These are phyloP conservation scores for Galleria mellonella DNA, from an alignment of 1,140 invertebrate genomes.

Conservation along the genomic window DNA sequence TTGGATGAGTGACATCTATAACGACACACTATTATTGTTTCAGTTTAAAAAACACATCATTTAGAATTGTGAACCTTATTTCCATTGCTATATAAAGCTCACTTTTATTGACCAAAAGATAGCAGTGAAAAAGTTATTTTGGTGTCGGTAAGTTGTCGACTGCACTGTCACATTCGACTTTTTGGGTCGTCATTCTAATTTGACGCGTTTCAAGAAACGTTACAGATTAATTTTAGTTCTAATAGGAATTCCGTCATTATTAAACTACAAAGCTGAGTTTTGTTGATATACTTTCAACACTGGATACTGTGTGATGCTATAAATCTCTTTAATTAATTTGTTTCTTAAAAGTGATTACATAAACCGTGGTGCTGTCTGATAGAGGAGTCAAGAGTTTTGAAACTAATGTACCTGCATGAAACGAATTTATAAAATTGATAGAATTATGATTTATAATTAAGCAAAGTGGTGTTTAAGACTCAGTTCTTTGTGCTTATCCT, in stretches of 20 bases:
- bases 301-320: no score
- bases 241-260: conserved; percentile 25
- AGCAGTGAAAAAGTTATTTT: conserved; percentile 18
- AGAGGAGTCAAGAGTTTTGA: no score
- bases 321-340: no score
- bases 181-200: conserved; percentile 56
- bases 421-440: no score
- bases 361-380: no score
- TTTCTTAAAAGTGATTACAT: no score
- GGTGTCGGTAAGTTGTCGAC: conserved; percentile 50
- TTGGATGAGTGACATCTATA: conserved; percentile 70
- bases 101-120: not conserved
- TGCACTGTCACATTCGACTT: conserved; percentile 45
- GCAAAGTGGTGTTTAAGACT: no score
- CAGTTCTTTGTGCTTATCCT: no score
- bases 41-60: not conserved
- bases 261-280: no score
- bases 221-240: conserved; percentile 50
- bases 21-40: conserved; percentile 25
- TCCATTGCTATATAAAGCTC: conserved; percentile 4
- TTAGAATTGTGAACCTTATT: conserved; percentile 12
- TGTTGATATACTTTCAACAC: no score
- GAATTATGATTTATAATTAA: no score
- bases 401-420: no score
- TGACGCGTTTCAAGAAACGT: conserved; percentile 55